Evolutionary conservation across 1,140 invertebrate genomes (phyloP), one percentile per base, ranked within the genome.

Genomic region (Octopus sinensis): DNA sequence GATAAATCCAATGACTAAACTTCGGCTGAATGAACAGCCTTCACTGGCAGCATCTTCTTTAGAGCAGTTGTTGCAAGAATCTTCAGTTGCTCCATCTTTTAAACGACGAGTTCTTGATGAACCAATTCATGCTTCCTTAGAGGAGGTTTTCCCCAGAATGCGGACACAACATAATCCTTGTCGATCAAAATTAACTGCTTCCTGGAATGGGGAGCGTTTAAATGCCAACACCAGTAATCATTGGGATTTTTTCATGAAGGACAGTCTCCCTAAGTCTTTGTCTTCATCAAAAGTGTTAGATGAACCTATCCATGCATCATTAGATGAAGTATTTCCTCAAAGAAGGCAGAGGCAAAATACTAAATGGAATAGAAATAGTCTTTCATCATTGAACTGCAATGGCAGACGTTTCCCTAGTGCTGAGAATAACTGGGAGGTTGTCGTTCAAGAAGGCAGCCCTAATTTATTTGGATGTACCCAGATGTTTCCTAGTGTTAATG

Each of bases 391-490:
- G 68, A 73, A 73, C 30, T 13, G 68, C 5, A 23, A 23, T 6
- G 30, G 68, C 68, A 73, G 68, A 13, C 7, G 30, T 5, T 23
- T 13, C 17, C 13, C 30, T 13, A 73, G 30, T 13, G 17, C 68
- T 73, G 68, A 73, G 5, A 73, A 23, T 23, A 73, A 73, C 13
- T 73, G 68, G 68, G 68, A 73, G 30, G 68, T 73, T 73, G 68
- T 73, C 6, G 17, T n/a, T 13, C 17, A 73, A 73, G 5, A 23
- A 12, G 68, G 68, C 7, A n/a, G 17, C 17, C 17, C 17, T 17
- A 73, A 13, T 17, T n/a, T 23, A 13, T 73, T 73, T 73, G 68
- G 68, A 73, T 73, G 68, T 73, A 73, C 68, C 68, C 68, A 73
- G 68, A 73, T 73, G 68, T 73, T 73, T 73, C 68, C 68, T 6